A percentile compares a stretch with the other conserved stretches of the same genome.
These are phyloP conservation scores for Dryobates pubescens DNA, from an alignment of 2,797 vertebrate genomes.

Conservation along the genomic window DNA sequence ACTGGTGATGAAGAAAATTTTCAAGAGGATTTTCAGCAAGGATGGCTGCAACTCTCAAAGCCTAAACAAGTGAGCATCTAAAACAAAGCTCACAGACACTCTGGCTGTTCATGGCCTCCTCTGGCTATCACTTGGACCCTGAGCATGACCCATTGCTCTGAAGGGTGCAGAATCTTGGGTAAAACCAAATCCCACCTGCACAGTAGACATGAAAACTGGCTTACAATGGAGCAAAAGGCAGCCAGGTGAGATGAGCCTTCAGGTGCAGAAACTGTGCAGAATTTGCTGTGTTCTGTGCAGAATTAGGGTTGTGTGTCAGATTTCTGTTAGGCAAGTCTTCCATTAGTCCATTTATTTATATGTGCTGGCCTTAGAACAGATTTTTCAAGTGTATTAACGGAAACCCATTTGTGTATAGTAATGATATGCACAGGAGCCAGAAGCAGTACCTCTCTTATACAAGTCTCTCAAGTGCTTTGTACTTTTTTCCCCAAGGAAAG, in stretches of 20 bases:
- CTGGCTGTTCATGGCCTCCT: fast-evolving
- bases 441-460: not conserved
- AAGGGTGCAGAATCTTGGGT: not conserved
- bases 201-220: not conserved
- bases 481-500: not conserved
- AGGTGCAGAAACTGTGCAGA: not conserved
- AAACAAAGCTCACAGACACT: not conserved
- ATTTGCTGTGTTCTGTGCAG: not conserved
- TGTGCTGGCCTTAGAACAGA: not conserved
- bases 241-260: not conserved
- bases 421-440: not conserved
- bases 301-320: not conserved
- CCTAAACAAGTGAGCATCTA: not conserved
- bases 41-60: not conserved
- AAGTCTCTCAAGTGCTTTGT: not conserved
- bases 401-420: not conserved
- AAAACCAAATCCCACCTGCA: not conserved
- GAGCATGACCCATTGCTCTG: not conserved
- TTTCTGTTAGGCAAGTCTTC: not conserved
- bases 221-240: not conserved
- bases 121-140: not conserved
- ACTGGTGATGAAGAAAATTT: not conserved
- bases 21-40: not conserved
- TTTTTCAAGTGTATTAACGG: not conserved
- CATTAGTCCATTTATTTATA: not conserved